Percentiles rank a stretch among this genome's conserved stretches.
phyloP scores from a whole-genome alignment of 2,888 invertebrate genomes.

The Agriopis leucophaearia region DNA sequence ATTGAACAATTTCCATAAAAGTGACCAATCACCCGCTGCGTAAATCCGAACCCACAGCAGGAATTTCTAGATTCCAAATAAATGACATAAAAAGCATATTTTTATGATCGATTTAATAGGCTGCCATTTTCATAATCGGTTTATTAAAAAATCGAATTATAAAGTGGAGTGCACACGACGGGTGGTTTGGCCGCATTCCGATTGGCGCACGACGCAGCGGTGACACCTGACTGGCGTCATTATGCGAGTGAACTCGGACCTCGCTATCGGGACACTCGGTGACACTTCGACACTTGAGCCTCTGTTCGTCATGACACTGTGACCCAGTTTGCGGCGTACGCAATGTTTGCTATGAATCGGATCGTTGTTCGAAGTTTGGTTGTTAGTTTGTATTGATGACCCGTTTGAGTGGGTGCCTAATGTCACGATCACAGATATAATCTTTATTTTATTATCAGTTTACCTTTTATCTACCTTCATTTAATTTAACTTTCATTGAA shows the following conservation, averaged over 20 bases:
- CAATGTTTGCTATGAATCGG: slow-evolving; percentile 68
- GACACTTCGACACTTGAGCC: slow-evolving; percentile 67
- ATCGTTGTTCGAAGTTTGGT: slow-evolving; percentile 47
- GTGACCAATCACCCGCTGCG: slow-evolving; percentile 42
- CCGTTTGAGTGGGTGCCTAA: slow-evolving; percentile 22
- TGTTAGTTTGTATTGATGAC: slow-evolving; percentile 35
- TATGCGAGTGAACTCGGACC: slow-evolving; percentile 59
- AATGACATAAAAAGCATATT: slow-evolving; percentile 22
- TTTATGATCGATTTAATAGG: slow-evolving; percentile 43
- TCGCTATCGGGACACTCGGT: slow-evolving; percentile 64
- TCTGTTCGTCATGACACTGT: slow-evolving; percentile 65
- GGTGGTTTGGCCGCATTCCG: slow-evolving; percentile 54
- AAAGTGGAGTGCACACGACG: slow-evolving; percentile 39
- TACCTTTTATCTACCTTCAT: slow-evolving; percentile 8
- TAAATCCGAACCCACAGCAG: slow-evolving; percentile 40
- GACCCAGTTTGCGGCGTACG: slow-evolving; percentile 68
- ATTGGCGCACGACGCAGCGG: slow-evolving; percentile 47
- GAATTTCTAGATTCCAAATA: slow-evolving; percentile 30
- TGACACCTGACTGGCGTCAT: slow-evolving; percentile 59
- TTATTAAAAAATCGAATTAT: slow-evolving; percentile 38
- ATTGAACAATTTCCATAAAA: slow-evolving; percentile 41
- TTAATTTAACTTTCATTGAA: slow-evolving; percentile 2
- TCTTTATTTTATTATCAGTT: slow-evolving; percentile 16
- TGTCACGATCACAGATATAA: slow-evolving; percentile 22
- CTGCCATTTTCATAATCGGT: slow-evolving; percentile 43